Evolutionary conservation across 2,113 vertebrate species (phyloP), one percentile per base, ranked within the genome.

Genomic region (Gadus macrocephalus): DNA sequence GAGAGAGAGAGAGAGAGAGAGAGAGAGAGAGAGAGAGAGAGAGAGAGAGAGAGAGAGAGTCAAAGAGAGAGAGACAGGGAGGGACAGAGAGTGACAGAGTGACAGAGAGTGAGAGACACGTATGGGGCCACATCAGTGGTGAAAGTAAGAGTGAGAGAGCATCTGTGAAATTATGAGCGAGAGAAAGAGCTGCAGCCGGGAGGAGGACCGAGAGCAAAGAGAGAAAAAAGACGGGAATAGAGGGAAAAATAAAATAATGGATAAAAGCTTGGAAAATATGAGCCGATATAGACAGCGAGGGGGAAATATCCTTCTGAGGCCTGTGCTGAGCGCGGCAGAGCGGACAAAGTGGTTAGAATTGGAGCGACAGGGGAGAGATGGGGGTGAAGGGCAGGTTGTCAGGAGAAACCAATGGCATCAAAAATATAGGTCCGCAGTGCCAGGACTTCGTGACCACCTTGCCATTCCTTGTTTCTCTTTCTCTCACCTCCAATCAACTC

Each of bases 321-420:
- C 8, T 28, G 27, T 17, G 71, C 79, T 75, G 81, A 84, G 83
- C 72, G 76, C 38, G 77, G 75, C 81, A 74, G 76, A 79, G 74
- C 68, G 79, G 78, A 80, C 69, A 76, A 66, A 76, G 68, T 67
- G 73, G 73, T 66, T 74, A 79, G 80, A 78, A 82, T 72, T 79
- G 71, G 79, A 76, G 55, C 5, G 55, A 70, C 71, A 69, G 74
- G 64, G 11, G 2, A 22, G 68, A 71, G 20, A 61, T 74, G 73
- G 55, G 64, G 70, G 62, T 58, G 25, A 58, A 72, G 71, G 56
- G 35, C 0, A 62, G 42, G 70, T 61, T 69, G 74, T 79, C 74
- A n/a, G 17, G 76, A 76, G 79, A 74, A 73, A 68, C 22, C 70
- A 71, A 71, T 80, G 76, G 81, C 35, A 53, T 80, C 2, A 12